Evolutionary conservation across 2,113 vertebrate genomes (phyloP), one percentile per base, ranked within the genome.

Genomic region (Ciconia maguari): DNA sequence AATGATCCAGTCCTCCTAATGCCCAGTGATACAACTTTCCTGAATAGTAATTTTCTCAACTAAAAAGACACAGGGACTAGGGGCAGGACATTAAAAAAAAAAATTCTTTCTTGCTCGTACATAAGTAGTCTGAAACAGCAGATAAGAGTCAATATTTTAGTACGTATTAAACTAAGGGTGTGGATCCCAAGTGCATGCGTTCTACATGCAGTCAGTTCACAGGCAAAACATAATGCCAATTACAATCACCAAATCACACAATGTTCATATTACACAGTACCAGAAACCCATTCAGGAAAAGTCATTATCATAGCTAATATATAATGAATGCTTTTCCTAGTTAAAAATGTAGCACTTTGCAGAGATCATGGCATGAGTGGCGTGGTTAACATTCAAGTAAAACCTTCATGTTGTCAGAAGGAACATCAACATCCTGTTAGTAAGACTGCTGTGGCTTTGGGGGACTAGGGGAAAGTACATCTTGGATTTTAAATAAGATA

Each of bases 1-100:
- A 97, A 97, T 95, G 95, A 91, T 80, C 89, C 94, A 83, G 89
- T 55, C 72, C 69, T 71, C 32, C 13, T 88, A 83, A 72, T 83
- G 51, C 78, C 92, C 84, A 44, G 20, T 26, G 68, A 91, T 76
- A 55, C 76, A 95, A 96, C 77, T 61, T 75, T 74, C 36, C 93
- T 41, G 42, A 96, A 94, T 32, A 88, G 70, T 18, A 19, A 38
- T 58, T 91, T 90, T 72, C 51, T 38, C 57, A 57, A 32, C 69
- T 86, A 90, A 84, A 89, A 90, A 61, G 36, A 51, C 36, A 49
- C 26, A 41, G 36, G 51, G 75, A 30, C 65, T 46, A 60, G 48
- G 42, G 48, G 34, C 2, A 85, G 55, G 55, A 75, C n/a, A 75
- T 27, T 9, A 26, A 19, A 41, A 41, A 34, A 17, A 10, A 19